Conservation (phyloP, 2,888 invertebrate genomes). For the Dryocosmus kuriphilus region DNA sequence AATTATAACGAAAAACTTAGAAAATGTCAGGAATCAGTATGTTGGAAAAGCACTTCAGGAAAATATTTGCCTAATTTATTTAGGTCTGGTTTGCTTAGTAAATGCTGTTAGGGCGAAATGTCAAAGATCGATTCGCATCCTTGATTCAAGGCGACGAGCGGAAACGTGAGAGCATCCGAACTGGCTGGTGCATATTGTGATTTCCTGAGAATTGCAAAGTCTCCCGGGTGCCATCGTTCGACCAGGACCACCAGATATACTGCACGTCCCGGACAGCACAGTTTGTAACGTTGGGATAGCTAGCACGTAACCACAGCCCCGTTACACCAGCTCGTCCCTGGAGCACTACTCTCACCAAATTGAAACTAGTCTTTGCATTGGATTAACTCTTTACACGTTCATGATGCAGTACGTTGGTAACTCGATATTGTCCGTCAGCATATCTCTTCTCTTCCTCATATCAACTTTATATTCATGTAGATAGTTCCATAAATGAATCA, state of each 20-base stretch:
- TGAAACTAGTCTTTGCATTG: slow-evolving; percentile 74
- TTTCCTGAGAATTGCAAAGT: slow-evolving; percentile 67
- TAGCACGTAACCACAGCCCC: slow-evolving; percentile 60
- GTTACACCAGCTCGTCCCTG: slow-evolving; percentile 61
- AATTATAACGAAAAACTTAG: too few species aligned
- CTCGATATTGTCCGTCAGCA: slow-evolving; percentile 49
- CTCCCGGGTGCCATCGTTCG: slow-evolving; percentile 69
- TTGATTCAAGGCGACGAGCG: neutral
- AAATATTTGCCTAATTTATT: slow-evolving; percentile 1
- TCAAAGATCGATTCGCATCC: slow-evolving; percentile 17
- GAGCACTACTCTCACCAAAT: slow-evolving; percentile 70
- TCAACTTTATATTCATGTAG: too few species aligned
- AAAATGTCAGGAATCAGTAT: too few species aligned
- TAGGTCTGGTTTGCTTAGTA: neutral
- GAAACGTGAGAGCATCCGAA: neutral
- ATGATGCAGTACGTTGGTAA: slow-evolving; percentile 50
- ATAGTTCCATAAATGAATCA: too few species aligned
- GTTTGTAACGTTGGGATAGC: slow-evolving; percentile 57
- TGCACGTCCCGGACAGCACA: slow-evolving; percentile 51
- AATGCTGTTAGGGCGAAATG: neutral
- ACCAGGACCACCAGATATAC: slow-evolving; percentile 62
- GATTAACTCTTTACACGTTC: slow-evolving; percentile 69
- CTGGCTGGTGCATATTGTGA: slow-evolving; percentile 61
- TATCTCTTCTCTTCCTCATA: neutral
- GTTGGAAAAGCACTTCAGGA: neutral